Evolutionary conservation across 2,113 vertebrate genomes (phyloP).

Genomic region (Tenebrosternarchus preto): DNA sequence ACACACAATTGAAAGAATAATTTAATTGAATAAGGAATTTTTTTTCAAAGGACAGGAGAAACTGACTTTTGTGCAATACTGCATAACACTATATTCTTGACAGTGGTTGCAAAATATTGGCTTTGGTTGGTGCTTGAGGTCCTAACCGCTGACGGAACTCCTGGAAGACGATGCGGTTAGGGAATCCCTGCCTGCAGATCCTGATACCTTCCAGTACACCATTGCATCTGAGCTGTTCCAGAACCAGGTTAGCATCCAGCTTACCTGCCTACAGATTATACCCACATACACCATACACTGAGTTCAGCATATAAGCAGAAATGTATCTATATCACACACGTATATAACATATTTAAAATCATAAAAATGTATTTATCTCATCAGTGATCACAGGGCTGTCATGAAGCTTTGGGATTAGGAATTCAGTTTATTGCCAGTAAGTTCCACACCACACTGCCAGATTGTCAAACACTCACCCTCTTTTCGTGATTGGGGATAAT

Average conservation of each 20-base stretch:
- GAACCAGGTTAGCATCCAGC: slow-evolving; percentile 88
- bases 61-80: no score
- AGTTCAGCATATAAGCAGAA: background rate
- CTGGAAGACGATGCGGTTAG: slow-evolving; percentile 97
- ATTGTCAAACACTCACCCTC: slow-evolving; percentile 72
- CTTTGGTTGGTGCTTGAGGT: background rate
- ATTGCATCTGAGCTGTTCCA: slow-evolving; percentile 95
- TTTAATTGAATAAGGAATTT: no score
- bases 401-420: background rate
- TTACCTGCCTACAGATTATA: slow-evolving; percentile 82
- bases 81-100: no score
- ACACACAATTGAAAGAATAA: no score
- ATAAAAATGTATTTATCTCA: background rate
- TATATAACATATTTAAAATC: background rate
- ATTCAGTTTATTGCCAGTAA: background rate
- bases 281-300: background rate
- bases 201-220: slow-evolving; percentile 96
- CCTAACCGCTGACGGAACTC: slow-evolving; percentile 94
- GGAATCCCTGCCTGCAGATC: slow-evolving; percentile 96
- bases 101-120: background rate
- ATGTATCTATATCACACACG: no score
- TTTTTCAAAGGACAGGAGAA: no score
- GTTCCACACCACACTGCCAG: no score
- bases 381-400: background rate
- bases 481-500: slow-evolving; percentile 99